These are phyloP conservation scores for Dipodomys merriami DNA, from an alignment of 2,113 vertebrate genomes.

Conservation along the genomic window DNA sequence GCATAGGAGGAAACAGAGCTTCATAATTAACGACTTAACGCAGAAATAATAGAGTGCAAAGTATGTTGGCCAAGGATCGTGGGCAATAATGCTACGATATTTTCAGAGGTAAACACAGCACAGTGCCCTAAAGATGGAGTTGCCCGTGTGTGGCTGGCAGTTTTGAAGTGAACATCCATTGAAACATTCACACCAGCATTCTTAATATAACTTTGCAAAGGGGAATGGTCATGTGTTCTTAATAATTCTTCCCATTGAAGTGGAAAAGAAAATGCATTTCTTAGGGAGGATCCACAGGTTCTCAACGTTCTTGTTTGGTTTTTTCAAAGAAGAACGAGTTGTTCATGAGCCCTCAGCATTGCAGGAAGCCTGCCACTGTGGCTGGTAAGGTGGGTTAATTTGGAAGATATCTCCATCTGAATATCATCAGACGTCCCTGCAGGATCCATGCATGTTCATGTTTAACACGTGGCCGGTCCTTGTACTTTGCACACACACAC, in stretches of 20 bases:
- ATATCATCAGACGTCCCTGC: not conserved
- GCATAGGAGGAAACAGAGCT: not conserved
- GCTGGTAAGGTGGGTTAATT: not conserved
- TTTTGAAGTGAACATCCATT: not conserved
- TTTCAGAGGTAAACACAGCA: not conserved
- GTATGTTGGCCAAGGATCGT: not conserved
- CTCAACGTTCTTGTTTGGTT: not conserved
- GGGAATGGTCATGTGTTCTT: not conserved
- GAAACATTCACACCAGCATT: not conserved
- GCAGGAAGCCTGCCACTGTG: not conserved
- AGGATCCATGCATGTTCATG: not conserved
- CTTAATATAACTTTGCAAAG: not conserved
- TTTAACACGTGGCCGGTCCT: not conserved
- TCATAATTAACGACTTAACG: slow-evolving; percentile 1
- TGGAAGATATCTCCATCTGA: no score
- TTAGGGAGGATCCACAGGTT: not conserved
- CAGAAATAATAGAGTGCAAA: slow-evolving; percentile 28
- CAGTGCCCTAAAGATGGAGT: not conserved
- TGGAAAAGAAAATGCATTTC: not conserved
- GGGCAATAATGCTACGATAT: not conserved
- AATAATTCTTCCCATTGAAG: not conserved
- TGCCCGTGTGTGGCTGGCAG: not conserved
- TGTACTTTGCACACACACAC: not conserved
- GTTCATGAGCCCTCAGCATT: not conserved
- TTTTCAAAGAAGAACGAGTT: not conserved